Evolutionary conservation across 2,888 invertebrate species (phyloP), one percentile per base, ranked within the genome.

Genomic region (Phasia obesa): DNA sequence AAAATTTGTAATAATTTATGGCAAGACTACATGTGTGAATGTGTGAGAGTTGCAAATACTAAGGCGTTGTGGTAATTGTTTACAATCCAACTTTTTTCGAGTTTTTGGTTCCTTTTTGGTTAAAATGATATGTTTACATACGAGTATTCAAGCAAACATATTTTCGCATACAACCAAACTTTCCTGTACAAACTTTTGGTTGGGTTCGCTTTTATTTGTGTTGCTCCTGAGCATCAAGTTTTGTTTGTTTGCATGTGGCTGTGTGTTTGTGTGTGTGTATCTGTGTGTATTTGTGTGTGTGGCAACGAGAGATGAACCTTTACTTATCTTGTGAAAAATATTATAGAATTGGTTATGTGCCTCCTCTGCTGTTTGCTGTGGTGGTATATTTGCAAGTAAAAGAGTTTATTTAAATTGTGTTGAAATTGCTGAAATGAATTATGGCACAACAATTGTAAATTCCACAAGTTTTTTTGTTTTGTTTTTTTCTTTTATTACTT

Each of bases 341-440:
- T 73, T 73, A 2, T 19, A 9, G 21, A 47, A 57, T 47, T 47
- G 27, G 17, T 15, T 21, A 7, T 60, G 15, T 42, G 42, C n/a
- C 21, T 57, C 42, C 1, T 49, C 53, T 67, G 23, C 23, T 15
- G 51, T 21, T 31, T 7, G 19, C 6, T 13, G 17, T 35, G 21
- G 13, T 64, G 21, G 15, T 73, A 38, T 25, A 23, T 55, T 44
- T 31, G 35, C 11, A 11, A 47, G 71, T 1, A 57, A 73, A 51
- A 51, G 35, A 74, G 47, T 81, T 62, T 42, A 81, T 81, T 77
- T 77, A 81, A 80, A 78, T 79, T 76, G 80, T 83, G 83, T 78
- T 82, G 82, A 83, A 84, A 77, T 78, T 80, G 77, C 59, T 75
- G 67, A 80, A 84, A 83, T 84, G 82, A 84, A 77, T 83, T 83